Base-by-base conservation (phyloP, 2,888 invertebrate species). In the Tipula helvola region DNA sequence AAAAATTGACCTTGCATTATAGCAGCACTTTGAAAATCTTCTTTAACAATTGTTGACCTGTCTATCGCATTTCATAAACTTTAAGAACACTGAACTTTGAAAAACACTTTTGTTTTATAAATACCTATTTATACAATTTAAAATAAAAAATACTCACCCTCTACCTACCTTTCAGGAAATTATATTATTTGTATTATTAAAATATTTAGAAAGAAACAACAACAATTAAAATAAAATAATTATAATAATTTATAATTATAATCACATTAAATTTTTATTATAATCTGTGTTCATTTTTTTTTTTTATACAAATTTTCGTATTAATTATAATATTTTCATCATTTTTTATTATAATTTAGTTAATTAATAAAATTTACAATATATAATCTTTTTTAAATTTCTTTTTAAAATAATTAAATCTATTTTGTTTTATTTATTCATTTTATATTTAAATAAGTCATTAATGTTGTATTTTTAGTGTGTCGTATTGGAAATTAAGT, bases 181-280 rank as follows among this genome's bases (percentile, higher is more conserved):
- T 28, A 39, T 3, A 2, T 39, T 2, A 7, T 39, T 7, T 2
- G 10, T 12, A 44, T 44, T 10, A 44, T 44, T 44, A 44, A 44
- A 44, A 28, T 28, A 28, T 28, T 28, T 28, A 28, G 28, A 28
- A 28, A 44, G 8, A 44, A 44, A n/a, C n/a, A 44, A 10, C 44
- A 28, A 12, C 28, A 71, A 28, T 71, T 71, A 71, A 71, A 71
- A 71, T 71, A 71, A 71, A 71, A 71, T 71, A 71, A 71, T 71
- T 71, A 71, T 71, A 71, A 71, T 71, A 71, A 71, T 71, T 71
- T 71, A 71, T 71, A 71, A 71, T 71, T 71, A 71, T 71, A 71
- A 71, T 71, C 71, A 71, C 71, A 71, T 71, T 10, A 71, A 71
- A 71, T 71, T 71, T 71, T 71, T 71, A 71, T 71, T 71, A 28